phyloP scores from a whole-genome alignment of 1,140 invertebrate species.

The Cotesia glomerata region DNA sequence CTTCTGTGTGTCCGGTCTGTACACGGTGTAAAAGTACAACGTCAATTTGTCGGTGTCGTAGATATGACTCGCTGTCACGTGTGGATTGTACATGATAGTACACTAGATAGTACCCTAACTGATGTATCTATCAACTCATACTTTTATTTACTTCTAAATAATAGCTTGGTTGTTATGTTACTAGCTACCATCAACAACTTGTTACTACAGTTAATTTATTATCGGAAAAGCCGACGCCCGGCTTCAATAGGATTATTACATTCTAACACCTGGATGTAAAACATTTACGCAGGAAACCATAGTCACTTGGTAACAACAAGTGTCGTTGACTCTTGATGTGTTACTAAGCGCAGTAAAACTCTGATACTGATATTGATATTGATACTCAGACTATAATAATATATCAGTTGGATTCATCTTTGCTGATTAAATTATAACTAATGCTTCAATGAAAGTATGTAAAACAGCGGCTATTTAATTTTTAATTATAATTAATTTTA shows the following conservation, averaged over 20 bases:
- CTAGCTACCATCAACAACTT: too few species aligned
- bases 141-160: too few species aligned
- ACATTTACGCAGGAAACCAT: constrained; percentile 21
- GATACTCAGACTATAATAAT: too few species aligned
- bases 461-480: too few species aligned
- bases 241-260: not conserved
- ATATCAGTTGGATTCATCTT: too few species aligned
- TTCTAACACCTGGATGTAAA: constrained; percentile 17
- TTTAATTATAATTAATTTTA: too few species aligned
- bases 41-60: not conserved
- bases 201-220: not conserved
- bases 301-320: constrained; percentile 30
- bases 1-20: constrained; percentile 44
- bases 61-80: not conserved
- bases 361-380: not conserved
- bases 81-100: too few species aligned
- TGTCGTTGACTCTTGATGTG: constrained; percentile 25
- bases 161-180: too few species aligned
- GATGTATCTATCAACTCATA: too few species aligned
- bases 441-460: too few species aligned
- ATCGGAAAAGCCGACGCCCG: not conserved
- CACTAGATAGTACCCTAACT: too few species aligned
- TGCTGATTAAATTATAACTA: too few species aligned
- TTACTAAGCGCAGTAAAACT: constrained; percentile 16
- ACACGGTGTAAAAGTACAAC: not conserved